Conservation (phyloP, 2,113 vertebrate species). For the Tragulus kanchil region DNA sequence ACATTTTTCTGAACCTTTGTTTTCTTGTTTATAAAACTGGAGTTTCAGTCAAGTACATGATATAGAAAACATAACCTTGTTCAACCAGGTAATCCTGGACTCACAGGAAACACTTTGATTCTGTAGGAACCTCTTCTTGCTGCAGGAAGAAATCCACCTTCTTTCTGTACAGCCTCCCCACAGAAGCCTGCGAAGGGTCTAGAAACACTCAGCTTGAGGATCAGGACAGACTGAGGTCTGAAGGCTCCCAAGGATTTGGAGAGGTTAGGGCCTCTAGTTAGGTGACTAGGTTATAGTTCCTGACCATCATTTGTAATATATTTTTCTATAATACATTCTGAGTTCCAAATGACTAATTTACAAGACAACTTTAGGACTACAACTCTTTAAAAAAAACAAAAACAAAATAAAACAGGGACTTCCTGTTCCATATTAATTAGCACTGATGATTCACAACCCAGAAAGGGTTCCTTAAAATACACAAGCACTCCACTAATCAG, state of each 20-base stretch:
- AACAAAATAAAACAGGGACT: neutral
- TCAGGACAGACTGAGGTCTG: neutral
- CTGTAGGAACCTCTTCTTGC: neutral
- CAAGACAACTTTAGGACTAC: neutral
- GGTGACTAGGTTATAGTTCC: neutral
- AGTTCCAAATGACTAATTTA: constrained; percentile 12
- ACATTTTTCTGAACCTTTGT: neutral
- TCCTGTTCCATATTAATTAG: neutral
- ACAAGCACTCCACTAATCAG: neutral
- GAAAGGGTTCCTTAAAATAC: neutral
- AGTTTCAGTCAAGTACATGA: neutral
- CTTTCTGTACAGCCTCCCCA: neutral
- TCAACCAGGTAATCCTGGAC: neutral
- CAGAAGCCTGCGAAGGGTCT: neutral
- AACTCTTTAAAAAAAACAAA: no score
- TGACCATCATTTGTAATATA: neutral
- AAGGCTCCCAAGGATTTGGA: neutral
- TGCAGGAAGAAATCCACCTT: neutral
- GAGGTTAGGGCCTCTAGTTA: neutral
- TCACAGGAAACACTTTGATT: neutral
- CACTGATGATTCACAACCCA: constrained; percentile 7
- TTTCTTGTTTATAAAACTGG: neutral
- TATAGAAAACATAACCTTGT: neutral
- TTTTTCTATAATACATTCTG: neutral
- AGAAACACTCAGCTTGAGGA: neutral